Percentiles rank a stretch among this genome's conserved stretches.
Conservation (phyloP, 2,113 vertebrate species). For the Apus apus region DNA sequence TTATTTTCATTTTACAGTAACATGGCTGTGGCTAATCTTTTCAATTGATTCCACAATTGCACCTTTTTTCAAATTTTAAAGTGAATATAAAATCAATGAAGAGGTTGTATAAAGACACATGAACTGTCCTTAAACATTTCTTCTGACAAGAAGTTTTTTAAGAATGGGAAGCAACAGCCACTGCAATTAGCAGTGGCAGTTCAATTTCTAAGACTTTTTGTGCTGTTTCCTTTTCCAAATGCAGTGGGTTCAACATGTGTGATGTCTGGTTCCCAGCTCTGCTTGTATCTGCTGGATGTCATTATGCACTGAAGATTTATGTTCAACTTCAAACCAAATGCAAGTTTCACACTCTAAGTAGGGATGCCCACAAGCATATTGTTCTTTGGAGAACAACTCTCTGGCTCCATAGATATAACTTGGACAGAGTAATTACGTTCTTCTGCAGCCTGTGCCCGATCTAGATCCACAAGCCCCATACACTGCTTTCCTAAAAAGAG, state of each 20-base stretch:
- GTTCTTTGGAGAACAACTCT: constrained; percentile 96
- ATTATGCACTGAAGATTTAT: neutral
- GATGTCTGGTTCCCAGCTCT: constrained; percentile 2
- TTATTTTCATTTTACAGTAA: neutral
- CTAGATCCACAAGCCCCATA: constrained; percentile 96
- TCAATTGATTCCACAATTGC: neutral
- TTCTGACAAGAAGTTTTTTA: neutral
- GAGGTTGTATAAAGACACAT: neutral
- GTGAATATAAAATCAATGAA: neutral
- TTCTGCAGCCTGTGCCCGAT: constrained; percentile 91
- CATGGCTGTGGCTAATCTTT: neutral
- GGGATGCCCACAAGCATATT: constrained; percentile 91
- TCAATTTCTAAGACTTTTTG: neutral
- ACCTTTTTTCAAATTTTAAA: neutral
- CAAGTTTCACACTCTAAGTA: constrained; percentile 19
- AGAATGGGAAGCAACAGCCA: neutral
- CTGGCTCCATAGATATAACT: constrained; percentile 95
- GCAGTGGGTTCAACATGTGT: neutral
- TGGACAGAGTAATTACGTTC: constrained; percentile 82
- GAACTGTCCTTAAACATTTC: neutral
- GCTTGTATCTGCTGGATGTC: constrained; percentile 25
- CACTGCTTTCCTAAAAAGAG: constrained; percentile 88
- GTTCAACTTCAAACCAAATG: neutral
- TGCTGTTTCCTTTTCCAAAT: constrained; percentile 16
- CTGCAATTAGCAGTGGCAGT: neutral